Base-by-base conservation (phyloP, 2,888 invertebrate species). In the Drosophila lutescens region DNA sequence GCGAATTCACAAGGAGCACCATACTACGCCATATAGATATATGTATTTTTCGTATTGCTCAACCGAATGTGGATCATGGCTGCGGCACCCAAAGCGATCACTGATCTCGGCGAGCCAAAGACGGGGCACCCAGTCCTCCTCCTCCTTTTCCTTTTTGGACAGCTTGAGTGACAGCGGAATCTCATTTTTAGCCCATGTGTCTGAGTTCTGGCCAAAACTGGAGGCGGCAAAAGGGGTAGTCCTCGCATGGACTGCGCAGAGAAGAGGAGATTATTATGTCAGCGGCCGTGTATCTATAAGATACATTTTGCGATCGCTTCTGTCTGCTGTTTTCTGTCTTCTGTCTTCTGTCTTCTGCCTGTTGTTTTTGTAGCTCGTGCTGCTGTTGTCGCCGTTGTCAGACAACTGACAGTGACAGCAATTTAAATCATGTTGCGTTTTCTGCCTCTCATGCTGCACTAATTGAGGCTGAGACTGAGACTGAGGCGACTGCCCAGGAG, bases 321-420 rank as follows among this genome's bases (percentile, higher is more conserved):
- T 72, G 51, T 51, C 65, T 68, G 67, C 72, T 40, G 38, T 40
- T 23, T 23, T n/a, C 17, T 30, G 26, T 38, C 9, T 60, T 34
- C 41, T 63, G 62, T 34, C 30, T 34, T 23, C 15, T 12, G 46
- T 41, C 32, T 17, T 40, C 50, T 34, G 50, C 34, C 23, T 46
- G 54, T 34, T 32, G 34, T 41, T 59, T 51, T 30, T 55, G 47
- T 65, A 50, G 60, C 36, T 67, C 26, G 34, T 51, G 46, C 47
- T 69, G 86, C 62, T 88, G 86, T 87, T 78, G 73, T 85, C 78
- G 86, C 76, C 67, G 71, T 65, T 88, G 87, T 86, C 79, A 70
- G 88, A 80, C 88, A 83, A 71, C 80, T 88, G 88, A 79, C 89
- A 89, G 88, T 86, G 88, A 89, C 90, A 88, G 87, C 90, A 89